Percentiles rank a stretch among this genome's conserved stretches.
These are phyloP conservation scores for Sinella curviseta DNA, from an alignment of 1,140 invertebrate species.

Conservation along the genomic window DNA sequence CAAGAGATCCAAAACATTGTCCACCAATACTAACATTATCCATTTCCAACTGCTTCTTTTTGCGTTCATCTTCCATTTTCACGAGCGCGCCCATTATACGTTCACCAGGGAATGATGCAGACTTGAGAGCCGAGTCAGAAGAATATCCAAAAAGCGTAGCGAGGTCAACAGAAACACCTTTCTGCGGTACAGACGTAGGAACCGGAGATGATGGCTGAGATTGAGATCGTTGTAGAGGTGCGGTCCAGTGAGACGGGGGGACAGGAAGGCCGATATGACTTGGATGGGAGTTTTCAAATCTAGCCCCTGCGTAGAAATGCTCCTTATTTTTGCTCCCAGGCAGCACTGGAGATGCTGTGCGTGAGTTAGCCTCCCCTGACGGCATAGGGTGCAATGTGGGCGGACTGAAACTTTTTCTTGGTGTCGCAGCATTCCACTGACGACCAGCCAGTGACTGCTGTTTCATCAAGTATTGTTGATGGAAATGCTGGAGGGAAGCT, in stretches of 20 bases:
- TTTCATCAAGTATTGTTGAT: neutral
- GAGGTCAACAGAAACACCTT: constrained; percentile 32
- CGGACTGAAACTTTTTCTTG: constrained; percentile 29
- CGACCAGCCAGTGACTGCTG: neutral
- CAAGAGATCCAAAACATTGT: neutral
- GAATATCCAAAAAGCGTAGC: constrained; percentile 31
- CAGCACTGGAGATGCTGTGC: constrained; percentile 7
- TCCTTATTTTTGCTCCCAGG: neutral
- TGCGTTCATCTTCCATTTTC: constrained; percentile 10
- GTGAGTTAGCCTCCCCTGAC: constrained; percentile 4
- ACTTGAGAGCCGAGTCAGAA: neutral
- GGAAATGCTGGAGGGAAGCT: constrained; percentile 4
- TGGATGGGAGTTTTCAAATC: constrained; percentile 44
- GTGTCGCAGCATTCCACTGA: neutral
- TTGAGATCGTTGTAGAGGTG: constrained; percentile 41
- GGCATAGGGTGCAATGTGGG: constrained; percentile 20
- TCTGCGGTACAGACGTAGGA: constrained; percentile 20
- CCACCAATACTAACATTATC: constrained; percentile 2
- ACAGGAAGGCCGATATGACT: constrained; percentile 33
- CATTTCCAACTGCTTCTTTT: neutral
- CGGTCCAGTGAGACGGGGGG: constrained; percentile 44
- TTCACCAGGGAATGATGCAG: constrained; percentile 24
- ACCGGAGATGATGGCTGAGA: constrained; percentile 43
- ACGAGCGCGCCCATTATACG: neutral
- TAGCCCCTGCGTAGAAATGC: constrained; percentile 44